A percentile compares a stretch with the other conserved stretches of the same genome.
These are phyloP conservation scores for Tachina grossa DNA, from an alignment of 2,888 invertebrate genomes.

Conservation along the genomic window DNA sequence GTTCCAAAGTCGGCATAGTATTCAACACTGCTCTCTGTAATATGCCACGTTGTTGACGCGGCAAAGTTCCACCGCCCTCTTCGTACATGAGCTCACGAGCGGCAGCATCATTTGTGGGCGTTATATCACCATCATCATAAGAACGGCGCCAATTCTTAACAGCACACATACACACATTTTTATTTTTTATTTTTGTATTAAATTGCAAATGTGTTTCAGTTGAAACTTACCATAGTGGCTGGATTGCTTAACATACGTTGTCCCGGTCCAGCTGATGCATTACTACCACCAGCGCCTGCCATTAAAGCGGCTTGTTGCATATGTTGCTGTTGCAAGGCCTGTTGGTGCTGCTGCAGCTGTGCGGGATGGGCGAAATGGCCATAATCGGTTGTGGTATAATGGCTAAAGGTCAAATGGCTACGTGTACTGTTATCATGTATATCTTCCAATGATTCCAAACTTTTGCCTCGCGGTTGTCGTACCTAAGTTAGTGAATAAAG, in stretches of 20 bases:
- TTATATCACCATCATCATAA: conserved; percentile 95
- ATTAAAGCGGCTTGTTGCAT: conserved; percentile 73
- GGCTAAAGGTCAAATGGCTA: conserved; percentile 83
- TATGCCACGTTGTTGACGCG: conserved; percentile 87
- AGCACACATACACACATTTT: background rate
- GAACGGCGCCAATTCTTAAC: conserved; percentile 86
- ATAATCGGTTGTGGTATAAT: conserved; percentile 82
- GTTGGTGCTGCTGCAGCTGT: conserved; percentile 74
- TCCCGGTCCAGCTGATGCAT: conserved; percentile 63
- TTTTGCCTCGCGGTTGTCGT: conserved; percentile 92
- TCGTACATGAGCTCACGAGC: conserved; percentile 81
- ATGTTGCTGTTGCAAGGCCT: conserved; percentile 73
- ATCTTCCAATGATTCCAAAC: conserved; percentile 92
- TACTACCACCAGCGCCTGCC: conserved; percentile 71
- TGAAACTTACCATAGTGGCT: conserved; percentile 78
- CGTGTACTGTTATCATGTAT: conserved; percentile 86
- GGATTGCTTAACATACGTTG: conserved; percentile 78
- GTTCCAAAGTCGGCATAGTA: conserved; percentile 81
- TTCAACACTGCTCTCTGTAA: conserved; percentile 81
- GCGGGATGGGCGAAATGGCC: conserved; percentile 81
- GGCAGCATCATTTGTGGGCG: conserved; percentile 90
- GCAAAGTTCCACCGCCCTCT: conserved; percentile 93
- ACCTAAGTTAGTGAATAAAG: conserved; percentile 83
- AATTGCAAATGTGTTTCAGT: background rate
- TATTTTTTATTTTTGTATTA: background rate